Evolutionary conservation across 2,888 invertebrate genomes (phyloP), one percentile per base, ranked within the genome.

Genomic region (Therioaphis trifolii): DNA sequence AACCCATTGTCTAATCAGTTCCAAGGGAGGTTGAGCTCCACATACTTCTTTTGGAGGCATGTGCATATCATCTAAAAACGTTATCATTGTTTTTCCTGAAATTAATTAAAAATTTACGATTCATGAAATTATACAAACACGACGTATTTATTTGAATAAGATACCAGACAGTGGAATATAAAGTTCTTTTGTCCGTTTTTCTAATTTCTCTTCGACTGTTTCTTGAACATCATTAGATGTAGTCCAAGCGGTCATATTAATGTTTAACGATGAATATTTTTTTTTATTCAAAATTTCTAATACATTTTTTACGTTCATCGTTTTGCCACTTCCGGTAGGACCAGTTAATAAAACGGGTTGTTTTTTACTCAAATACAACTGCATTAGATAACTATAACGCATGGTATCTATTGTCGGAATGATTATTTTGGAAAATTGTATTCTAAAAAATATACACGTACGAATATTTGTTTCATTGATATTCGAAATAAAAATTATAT

Each of bases 201-300:
- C 96, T 0, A 96, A 91, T n/a, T 94, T 91, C 84, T 94, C 93
- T 88, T 96, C 96, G 49, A 96, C 94, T 24, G 93, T 93, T 84
- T 95, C 94, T 89, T 96, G 95, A 0, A 96, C 92, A 86, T 95
- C 95, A 77, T 92, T 92, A 0, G 96, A 94, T 0, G 95, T 93
- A 0, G 96, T 96, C 91, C 94, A 95, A 0, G 96, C 96, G 0
- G 96, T 96, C 93, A 96, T 95, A 88, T 96, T 96, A 85, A 96
- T 92, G 40, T 93, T 92, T 71, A 96, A 91, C 4, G 93, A 89
- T 68, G 92, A 92, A 89, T 92, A 93, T 84, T 89, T 90, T 5
- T 87, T 87, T 0, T 90, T 86, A 87, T 94, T 92, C 55, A 95
- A 89, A 49, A 89, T 89, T 35, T 89, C 89, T 11, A 94, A 88